Evolutionary conservation across 92 coral and sea anemone genomes (phyloP).

Genomic region (Parazoanthus swiftii): DNA sequence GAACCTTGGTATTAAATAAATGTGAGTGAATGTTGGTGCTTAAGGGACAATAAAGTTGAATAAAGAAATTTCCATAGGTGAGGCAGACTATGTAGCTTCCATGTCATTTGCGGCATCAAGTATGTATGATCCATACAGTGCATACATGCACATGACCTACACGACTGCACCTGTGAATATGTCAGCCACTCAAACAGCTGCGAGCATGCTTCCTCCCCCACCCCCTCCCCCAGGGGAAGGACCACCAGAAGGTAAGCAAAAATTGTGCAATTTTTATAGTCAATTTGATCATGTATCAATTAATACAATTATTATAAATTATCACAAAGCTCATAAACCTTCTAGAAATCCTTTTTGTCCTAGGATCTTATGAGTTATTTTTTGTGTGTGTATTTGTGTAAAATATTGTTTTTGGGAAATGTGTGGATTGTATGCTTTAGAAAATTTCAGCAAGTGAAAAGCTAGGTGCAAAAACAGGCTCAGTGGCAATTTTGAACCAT

Average conservation of each 20-base stretch:
- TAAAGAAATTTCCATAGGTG: slow-evolving; percentile 2
- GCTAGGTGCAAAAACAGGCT: too few species aligned
- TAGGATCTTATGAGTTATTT: too few species aligned
- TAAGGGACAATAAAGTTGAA: too few species aligned
- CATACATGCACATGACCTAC: slow-evolving; percentile 44
- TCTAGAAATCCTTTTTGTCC: too few species aligned
- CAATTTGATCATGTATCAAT: not conserved
- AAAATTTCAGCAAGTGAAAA: not conserved
- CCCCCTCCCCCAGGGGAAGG: slow-evolving; percentile 98
- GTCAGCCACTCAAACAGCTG: slow-evolving; percentile 61
- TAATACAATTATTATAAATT: too few species aligned
- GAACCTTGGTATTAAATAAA: too few species aligned
- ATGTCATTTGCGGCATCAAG: slow-evolving; percentile 24
- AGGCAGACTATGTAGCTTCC: not conserved
- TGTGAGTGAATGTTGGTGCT: too few species aligned
- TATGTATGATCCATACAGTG: slow-evolving; percentile 53
- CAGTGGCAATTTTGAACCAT: too few species aligned
- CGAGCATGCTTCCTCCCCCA: slow-evolving; percentile 83
- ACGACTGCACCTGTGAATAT: slow-evolving; percentile 38
- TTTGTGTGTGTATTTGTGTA: too few species aligned
- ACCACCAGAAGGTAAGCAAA: slow-evolving; percentile 74
- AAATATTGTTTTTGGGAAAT: not conserved
- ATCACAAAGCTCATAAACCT: too few species aligned
- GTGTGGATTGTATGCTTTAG: not conserved
- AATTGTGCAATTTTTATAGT: too few species aligned